phyloP scores from a whole-genome alignment of 2,888 invertebrate genomes.

The Drosophila leonis region DNA sequence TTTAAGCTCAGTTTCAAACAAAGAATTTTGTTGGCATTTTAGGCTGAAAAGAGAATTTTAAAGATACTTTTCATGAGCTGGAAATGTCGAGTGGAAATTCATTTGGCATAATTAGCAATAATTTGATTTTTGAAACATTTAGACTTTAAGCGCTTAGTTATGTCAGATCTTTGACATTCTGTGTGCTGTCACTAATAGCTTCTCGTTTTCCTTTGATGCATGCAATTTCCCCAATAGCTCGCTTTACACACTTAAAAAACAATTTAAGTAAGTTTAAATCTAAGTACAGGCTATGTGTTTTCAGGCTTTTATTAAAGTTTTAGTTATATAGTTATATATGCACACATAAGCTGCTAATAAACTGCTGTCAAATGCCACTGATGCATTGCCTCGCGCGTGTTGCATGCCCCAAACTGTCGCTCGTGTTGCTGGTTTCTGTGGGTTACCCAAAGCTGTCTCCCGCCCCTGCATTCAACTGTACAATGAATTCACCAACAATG shows the following conservation, averaged over 20 bases:
- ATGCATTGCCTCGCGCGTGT: not conserved
- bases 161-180: not conserved
- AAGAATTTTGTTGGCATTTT: not conserved
- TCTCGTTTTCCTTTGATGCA: not conserved
- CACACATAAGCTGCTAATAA: slow-evolving; percentile 14
- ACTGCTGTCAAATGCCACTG: slow-evolving; percentile 5
- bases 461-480: not conserved
- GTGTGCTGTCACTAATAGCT: not conserved
- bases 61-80: not conserved
- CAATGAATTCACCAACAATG: not conserved
- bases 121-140: too few species aligned
- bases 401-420: not conserved
- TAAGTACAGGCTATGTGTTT: not conserved
- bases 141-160: too few species aligned
- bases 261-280: not conserved
- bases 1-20: not conserved
- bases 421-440: slow-evolving; percentile 5
- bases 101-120: too few species aligned
- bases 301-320: not conserved
- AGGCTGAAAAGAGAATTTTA: not conserved
- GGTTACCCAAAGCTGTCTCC: not conserved
- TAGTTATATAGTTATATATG: not conserved
- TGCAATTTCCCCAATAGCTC: too few species aligned
- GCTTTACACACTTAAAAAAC: not conserved
- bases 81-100: not conserved